Evolutionary conservation across 1,140 invertebrate species (phyloP).

Genomic region (Aphidius gifuensis): DNA sequence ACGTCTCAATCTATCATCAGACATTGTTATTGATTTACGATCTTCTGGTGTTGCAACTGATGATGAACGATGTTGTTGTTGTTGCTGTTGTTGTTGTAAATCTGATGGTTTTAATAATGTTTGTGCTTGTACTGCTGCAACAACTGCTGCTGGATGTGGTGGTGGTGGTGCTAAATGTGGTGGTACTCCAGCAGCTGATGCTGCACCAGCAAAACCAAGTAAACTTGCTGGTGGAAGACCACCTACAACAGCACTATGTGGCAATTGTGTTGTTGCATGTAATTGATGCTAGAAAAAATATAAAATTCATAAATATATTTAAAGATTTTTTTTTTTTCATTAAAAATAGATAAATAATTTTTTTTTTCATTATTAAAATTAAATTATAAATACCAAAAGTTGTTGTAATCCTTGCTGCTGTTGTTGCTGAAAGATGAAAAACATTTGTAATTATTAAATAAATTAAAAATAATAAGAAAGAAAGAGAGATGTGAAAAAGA

Average conservation of each 20-base stretch:
- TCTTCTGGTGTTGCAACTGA: constrained; percentile 46
- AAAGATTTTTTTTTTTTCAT: background rate
- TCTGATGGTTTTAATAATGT: constrained; percentile 46
- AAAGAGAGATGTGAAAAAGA: background rate
- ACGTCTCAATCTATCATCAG: constrained; percentile 50
- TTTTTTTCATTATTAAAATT: background rate
- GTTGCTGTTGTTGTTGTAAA: constrained; percentile 34
- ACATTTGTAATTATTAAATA: constrained; percentile 1
- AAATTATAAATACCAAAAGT: constrained; percentile 41
- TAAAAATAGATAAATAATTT: background rate
- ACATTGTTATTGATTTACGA: constrained; percentile 45
- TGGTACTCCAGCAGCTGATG: constrained; percentile 46
- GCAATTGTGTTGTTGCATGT: constrained; percentile 84
- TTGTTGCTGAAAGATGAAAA: constrained; percentile 43
- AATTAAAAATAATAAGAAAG: background rate
- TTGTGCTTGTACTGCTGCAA: constrained; percentile 43
- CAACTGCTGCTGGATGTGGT: constrained; percentile 39
- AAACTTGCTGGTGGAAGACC: constrained; percentile 50
- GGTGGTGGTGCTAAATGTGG: constrained; percentile 45
- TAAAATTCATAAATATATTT: background rate
- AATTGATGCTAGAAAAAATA: constrained; percentile 72
- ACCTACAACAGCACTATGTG: constrained; percentile 69
- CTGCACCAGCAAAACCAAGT: constrained; percentile 49
- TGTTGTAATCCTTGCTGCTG: constrained; percentile 51
- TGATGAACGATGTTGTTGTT: constrained; percentile 31